phyloP scores from a whole-genome alignment of 2,797 vertebrate species.

The Dipus sagitta region DNA sequence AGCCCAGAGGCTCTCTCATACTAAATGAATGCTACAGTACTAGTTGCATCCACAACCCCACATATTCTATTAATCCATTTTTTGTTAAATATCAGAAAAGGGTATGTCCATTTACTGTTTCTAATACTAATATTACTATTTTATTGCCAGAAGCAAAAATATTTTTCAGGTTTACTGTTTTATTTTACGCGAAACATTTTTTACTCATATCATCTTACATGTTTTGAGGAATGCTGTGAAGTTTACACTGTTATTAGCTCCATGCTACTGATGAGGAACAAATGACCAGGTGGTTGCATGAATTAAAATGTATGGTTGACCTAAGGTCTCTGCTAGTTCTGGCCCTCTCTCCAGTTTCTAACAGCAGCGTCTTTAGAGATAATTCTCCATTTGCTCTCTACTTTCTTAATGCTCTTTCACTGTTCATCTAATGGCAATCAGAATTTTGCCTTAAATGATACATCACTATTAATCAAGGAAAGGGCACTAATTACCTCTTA shows the following conservation, averaged over 20 bases:
- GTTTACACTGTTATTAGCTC: not conserved
- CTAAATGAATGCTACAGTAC: not conserved
- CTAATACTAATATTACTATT: not conserved
- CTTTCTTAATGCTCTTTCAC: not conserved
- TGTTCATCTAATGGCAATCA: not conserved
- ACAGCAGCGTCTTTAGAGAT: not conserved
- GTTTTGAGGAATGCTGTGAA: not conserved
- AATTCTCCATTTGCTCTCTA: slow-evolving; percentile 1
- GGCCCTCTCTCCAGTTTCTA: not conserved
- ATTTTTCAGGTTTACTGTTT: not conserved
- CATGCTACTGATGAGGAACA: not conserved
- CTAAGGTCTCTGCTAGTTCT: not conserved
- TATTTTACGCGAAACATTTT: not conserved
- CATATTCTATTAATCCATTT: not conserved
- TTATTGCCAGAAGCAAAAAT: not conserved
- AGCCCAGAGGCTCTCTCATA: not conserved
- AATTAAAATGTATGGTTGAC: not conserved
- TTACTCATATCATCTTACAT: not conserved
- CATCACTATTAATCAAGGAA: slow-evolving; percentile 6
- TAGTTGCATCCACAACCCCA: not conserved
- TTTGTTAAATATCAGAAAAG: not conserved
- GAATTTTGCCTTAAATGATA: not conserved
- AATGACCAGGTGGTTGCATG: not conserved
- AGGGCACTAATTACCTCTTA: slow-evolving; percentile 16
- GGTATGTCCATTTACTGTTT: not conserved